These are phyloP conservation scores for Mormyrus iriodes DNA, from an alignment of 2,113 vertebrate species.

Conservation along the genomic window DNA sequence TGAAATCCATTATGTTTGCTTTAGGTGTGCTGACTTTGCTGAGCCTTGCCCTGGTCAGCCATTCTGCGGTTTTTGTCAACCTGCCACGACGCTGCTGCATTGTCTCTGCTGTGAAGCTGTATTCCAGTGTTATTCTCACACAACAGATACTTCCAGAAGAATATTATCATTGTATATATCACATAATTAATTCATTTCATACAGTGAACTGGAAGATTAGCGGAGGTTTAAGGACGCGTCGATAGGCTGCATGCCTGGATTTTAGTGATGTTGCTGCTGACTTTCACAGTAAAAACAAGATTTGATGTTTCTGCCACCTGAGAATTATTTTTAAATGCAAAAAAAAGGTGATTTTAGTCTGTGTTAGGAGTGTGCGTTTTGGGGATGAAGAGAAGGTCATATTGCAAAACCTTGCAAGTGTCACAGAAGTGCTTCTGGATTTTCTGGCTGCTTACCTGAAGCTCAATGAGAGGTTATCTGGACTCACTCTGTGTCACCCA, in stretches of 20 bases:
- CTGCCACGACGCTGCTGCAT: not conserved
- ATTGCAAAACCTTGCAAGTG: not conserved
- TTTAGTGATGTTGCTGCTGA: not conserved
- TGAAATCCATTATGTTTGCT: not conserved
- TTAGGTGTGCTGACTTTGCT: not conserved
- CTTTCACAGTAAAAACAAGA: not conserved
- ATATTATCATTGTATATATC: not conserved
- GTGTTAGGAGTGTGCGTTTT: not conserved
- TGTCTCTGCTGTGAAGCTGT: not conserved
- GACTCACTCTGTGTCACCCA: not conserved
- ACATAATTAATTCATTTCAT: not conserved
- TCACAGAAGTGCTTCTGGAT: not conserved
- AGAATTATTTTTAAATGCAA: not conserved
- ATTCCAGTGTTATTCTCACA: not conserved
- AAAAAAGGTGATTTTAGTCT: not conserved
- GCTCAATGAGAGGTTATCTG: not conserved
- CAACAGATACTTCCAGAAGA: not conserved
- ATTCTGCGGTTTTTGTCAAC: not conserved
- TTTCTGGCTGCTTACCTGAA: not conserved
- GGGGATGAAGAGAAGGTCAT: not conserved
- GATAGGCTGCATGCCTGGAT: not conserved
- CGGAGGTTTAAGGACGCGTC: not conserved
- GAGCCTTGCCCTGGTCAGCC: not conserved
- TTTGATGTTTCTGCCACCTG: not conserved
- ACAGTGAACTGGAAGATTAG: not conserved